Evolutionary conservation across 2,113 vertebrate genomes (phyloP), one percentile per base, ranked within the genome.

Genomic region (Thamnaconus septentrionalis): DNA sequence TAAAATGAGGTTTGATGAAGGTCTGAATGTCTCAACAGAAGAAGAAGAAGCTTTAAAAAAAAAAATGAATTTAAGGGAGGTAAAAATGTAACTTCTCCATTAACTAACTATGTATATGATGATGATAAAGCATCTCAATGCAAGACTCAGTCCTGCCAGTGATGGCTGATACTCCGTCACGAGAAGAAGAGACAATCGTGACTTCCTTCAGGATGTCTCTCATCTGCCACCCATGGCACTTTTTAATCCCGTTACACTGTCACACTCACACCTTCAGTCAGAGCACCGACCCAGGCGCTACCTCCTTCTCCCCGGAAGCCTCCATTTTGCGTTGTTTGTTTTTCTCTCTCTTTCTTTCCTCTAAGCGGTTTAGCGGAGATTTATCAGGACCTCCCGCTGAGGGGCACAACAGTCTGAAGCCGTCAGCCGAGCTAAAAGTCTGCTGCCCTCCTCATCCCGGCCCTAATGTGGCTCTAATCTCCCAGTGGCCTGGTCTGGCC

Each of bases 401-500:
- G 72, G 58, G n/a, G 67, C 53, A 59, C 61, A 51, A 79, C 18
- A 69, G 73, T 51, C 41, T 56, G n/a, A 0, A 54, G 58, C 59
- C 46, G 6, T 12, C n/a, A 8, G 46, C 69, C 46, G 1, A 57
- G 64, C 68, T 75, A 48, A 45, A 7, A 63, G 54, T 78, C 80
- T 56, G 56, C 44, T 74, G 18, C 58, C 44, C n/a, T 11, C 44
- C n/a, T 11, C 61, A 53, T 53, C 72, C 53, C 42, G 11, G 18
- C 18, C 69, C 71, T 69, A 70, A 75, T 5, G 77, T 77, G 57
- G 71, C 65, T 79, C 68, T 77, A 87, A 79, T 82, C 70, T 63
- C 39, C 62, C 40, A 31, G 56, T 60, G 67, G 67, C 59, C 64
- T 53, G 5, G 54, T n/a, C n/a, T n/a, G n/a, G n/a, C n/a, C 50